Evolutionary conservation across 1,140 invertebrate genomes (phyloP).

Genomic region (Lutraria rhynchaena): DNA sequence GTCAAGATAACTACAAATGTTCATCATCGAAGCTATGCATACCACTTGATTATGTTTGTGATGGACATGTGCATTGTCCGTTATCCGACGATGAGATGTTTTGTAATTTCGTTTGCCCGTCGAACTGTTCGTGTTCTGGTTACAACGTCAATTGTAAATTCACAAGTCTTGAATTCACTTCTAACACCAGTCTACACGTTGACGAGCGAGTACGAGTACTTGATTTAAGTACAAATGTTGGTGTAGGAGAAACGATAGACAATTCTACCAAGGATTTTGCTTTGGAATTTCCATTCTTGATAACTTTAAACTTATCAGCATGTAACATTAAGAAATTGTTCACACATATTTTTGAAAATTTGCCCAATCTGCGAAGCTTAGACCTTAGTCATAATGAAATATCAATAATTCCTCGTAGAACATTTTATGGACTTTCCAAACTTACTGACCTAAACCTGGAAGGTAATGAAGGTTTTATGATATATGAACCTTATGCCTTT

Average conservation of each 20-base stretch:
- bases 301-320: conserved; percentile 5
- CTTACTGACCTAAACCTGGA: conserved; percentile 41
- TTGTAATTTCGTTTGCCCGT: background rate
- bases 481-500: conserved; percentile 40
- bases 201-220: background rate
- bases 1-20: background rate
- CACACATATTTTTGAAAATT: background rate
- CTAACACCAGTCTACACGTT: background rate
- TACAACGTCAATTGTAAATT: background rate
- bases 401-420: background rate
- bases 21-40: background rate
- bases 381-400: conserved; percentile 56
- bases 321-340: background rate
- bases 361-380: conserved; percentile 21
- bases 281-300: background rate
- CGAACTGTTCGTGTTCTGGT: background rate
- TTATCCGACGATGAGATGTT: conserved; percentile 22
- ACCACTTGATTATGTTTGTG: conserved; percentile 1
- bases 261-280: too few relatives aligned
- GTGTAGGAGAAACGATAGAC: background rate
- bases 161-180: background rate
- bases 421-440: conserved; percentile 34
- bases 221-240: background rate
- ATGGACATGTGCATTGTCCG: too few relatives aligned
- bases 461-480: conserved; percentile 19